Conservation (phyloP, 1,140 invertebrate species). For the Apis laboriosa region DNA sequence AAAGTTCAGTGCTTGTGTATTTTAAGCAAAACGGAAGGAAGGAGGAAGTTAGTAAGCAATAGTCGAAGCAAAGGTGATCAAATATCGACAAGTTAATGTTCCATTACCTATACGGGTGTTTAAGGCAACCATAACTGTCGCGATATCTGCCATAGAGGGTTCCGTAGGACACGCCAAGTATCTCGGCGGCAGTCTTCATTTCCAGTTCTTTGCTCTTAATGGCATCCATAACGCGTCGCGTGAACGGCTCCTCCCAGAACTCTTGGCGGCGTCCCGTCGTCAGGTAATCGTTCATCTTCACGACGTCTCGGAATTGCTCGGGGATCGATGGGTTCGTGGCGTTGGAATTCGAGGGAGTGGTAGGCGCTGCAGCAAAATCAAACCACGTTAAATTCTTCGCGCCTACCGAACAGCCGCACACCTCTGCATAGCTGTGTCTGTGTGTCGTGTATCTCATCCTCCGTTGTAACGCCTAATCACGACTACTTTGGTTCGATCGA, state of each 20-base stretch:
- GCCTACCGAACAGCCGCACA: neutral
- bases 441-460: neutral
- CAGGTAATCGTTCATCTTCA: constrained; percentile 94
- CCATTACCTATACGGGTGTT: constrained; percentile 88
- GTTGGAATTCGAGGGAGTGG: constrained; percentile 74
- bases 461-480: neutral
- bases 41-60: neutral
- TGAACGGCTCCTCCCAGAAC: constrained; percentile 94
- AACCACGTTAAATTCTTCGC: constrained; percentile 8
- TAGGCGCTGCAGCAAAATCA: constrained; percentile 61
- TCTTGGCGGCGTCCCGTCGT: constrained; percentile 92
- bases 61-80: constrained; percentile 26
- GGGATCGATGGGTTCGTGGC: constrained; percentile 76
- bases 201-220: constrained; percentile 94
- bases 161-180: constrained; percentile 93
- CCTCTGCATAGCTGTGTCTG: neutral
- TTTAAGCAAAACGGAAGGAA: too few species aligned
- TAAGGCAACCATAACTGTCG: constrained; percentile 93
- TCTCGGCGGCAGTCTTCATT: constrained; percentile 95
- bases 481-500: neutral
- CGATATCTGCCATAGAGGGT: constrained; percentile 93
- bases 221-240: constrained; percentile 91
- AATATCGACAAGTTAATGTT: neutral
- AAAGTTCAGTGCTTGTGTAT: neutral
- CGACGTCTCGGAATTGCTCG: constrained; percentile 87